Evolutionary conservation across 2,113 vertebrate species (phyloP).

Genomic region (Lagopus muta): DNA sequence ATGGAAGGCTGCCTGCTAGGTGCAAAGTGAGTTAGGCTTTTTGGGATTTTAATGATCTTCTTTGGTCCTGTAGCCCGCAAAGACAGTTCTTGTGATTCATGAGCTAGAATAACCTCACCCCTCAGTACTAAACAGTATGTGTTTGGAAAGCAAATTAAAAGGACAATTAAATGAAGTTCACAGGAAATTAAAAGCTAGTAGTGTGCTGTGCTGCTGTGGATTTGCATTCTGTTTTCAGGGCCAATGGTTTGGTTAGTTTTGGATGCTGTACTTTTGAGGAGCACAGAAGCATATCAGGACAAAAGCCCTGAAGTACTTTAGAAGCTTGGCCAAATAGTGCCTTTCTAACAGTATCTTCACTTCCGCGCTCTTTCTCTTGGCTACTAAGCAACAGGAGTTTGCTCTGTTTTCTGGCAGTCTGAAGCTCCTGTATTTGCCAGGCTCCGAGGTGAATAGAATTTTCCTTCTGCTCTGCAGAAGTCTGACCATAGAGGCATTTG

Average conservation of each 20-base stretch:
- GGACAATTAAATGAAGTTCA: background rate
- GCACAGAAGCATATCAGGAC: background rate
- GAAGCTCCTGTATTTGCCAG: background rate
- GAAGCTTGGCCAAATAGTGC: background rate
- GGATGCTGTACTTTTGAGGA: fast-evolving
- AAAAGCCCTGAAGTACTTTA: background rate
- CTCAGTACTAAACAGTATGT: background rate
- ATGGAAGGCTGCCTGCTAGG: background rate
- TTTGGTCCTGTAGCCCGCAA: background rate
- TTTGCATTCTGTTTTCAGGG: background rate
- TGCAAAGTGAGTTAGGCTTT: background rate
- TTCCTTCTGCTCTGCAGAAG: constrained; percentile 1
- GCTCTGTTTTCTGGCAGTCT: background rate
- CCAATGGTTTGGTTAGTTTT: background rate
- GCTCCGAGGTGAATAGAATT: background rate
- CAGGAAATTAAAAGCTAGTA: background rate
- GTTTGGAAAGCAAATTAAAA: background rate
- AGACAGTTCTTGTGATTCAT: background rate
- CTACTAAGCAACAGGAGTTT: background rate
- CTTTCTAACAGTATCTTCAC: background rate
- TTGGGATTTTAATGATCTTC: background rate
- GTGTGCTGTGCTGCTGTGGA: background rate
- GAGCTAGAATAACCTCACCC: background rate
- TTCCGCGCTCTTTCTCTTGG: background rate
- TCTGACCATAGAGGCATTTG: background rate